phyloP scores from a whole-genome alignment of 2,888 invertebrate species.

The Corbicula japonica region DNA sequence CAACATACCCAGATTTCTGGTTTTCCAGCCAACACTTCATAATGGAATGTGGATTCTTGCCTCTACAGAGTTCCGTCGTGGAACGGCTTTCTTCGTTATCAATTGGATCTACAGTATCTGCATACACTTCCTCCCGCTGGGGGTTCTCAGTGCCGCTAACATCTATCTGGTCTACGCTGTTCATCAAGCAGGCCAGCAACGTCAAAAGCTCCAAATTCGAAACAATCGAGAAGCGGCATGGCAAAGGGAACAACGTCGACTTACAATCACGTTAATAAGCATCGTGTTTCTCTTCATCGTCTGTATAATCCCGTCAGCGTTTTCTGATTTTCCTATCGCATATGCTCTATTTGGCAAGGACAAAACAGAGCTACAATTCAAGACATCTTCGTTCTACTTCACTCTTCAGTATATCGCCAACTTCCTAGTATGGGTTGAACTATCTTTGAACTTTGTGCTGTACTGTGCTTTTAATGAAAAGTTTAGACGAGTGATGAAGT shows the following conservation, averaged over 20 bases:
- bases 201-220: constrained; percentile 71
- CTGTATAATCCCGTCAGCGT: constrained; percentile 83
- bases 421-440: constrained; percentile 80
- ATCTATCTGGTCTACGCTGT: constrained; percentile 79
- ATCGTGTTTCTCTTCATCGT: constrained; percentile 82
- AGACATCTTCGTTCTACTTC: constrained; percentile 70
- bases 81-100: constrained; percentile 64
- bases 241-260: constrained; percentile 80
- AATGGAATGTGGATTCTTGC: constrained; percentile 51
- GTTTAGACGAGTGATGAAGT: constrained; percentile 75
- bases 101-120: constrained; percentile 79
- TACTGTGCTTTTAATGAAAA: constrained; percentile 84
- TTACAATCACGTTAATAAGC: constrained; percentile 82
- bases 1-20: constrained; percentile 81
- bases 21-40: constrained; percentile 65
- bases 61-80: constrained; percentile 73
- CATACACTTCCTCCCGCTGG: constrained; percentile 78
- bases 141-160: constrained; percentile 75
- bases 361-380: constrained; percentile 63
- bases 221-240: constrained; percentile 77
- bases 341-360: constrained; percentile 75
- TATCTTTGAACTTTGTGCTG: constrained; percentile 83
- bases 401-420: constrained; percentile 77
- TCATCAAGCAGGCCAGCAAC: constrained; percentile 73
- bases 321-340: constrained; percentile 80